Percentiles rank a stretch among this genome's conserved stretches.
Evolutionary conservation across 2,888 invertebrate genomes (phyloP).

Genomic region (Drosophila borealis): DNA sequence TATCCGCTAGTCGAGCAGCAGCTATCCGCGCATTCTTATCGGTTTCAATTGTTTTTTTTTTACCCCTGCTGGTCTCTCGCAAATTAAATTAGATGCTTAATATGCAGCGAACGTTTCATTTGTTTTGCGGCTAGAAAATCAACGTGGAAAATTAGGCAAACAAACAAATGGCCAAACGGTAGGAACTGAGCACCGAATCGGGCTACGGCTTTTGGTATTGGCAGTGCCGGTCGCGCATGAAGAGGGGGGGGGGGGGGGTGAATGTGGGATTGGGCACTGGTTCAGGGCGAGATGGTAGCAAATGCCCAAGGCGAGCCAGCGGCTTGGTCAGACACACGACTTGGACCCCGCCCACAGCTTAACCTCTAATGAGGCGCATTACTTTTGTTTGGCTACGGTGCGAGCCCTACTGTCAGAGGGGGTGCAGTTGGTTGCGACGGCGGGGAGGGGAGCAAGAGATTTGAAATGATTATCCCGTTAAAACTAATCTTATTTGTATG

Average conservation of each 20-base stretch:
- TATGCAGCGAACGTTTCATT: constrained; percentile 79
- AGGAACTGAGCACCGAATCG: constrained; percentile 11
- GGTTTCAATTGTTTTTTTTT: constrained; percentile 22
- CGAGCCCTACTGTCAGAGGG: not conserved
- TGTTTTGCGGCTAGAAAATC: constrained; percentile 81
- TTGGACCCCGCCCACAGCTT: constrained; percentile 55
- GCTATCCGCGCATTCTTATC: not conserved
- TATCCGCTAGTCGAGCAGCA: constrained; percentile 3
- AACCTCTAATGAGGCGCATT: constrained; percentile 77
- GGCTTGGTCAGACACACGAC: constrained; percentile 31
- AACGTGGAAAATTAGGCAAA: constrained; percentile 80
- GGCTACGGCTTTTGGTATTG: constrained; percentile 23
- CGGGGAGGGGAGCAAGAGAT: constrained; percentile 41
- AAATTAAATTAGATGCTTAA: constrained; percentile 78
- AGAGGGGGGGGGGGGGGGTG: not conserved
- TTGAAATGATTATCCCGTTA: constrained; percentile 78
- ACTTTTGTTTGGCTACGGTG: constrained; percentile 52
- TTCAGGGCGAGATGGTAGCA: constrained; percentile 15
- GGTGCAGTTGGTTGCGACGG: not conserved
- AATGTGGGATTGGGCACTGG: constrained; percentile 9
- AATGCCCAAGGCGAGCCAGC: constrained; percentile 44
- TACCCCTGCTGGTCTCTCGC: constrained; percentile 49
- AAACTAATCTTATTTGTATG: constrained; percentile 65
- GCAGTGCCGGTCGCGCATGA: not conserved
- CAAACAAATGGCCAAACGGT: constrained; percentile 57